Base-by-base conservation (phyloP, 1,140 invertebrate species). In the Microplitis mediator region DNA sequence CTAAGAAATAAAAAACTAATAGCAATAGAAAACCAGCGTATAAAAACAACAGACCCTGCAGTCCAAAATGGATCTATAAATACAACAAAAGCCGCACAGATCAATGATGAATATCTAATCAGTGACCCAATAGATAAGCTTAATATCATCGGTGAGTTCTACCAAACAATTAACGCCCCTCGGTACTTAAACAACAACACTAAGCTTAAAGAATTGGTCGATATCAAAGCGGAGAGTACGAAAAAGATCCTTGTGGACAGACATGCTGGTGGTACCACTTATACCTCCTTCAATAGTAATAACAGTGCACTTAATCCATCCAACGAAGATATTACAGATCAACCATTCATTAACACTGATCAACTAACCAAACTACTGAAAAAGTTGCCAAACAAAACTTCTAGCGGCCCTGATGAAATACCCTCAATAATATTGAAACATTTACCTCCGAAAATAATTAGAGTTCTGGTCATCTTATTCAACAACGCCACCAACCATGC, bases 401-500 rank as follows among this genome's bases (percentile, higher is more conserved):
- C 75, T 39, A 16, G 36, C 11, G 72, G 75, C n/a, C 31, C 69
- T 13, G 65, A 76, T 52, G 35, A 51, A 3, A 74, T 76, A 8
- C 72, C 72, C 3, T 16, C 58, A 3, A 64, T 74, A 32, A 58
- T 72, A 8, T 16, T 76, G 2, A 74, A 74, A 64, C 54, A 69
- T 16, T 4, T 74, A 3, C 50, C 72, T 9, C 4, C 13, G 14
- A 50, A 32, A 13, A 51, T 67, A n/a, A 74, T 76, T 8, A 39
- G 62, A 31, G 23, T 1, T 1, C 71, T 66, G n/a, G 36, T 5
- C 4, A 70, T 73, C 4, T n/a, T 75, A 0, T 73, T 75, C n/a
- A 75, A 73, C 13, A 75, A 73, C 35, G 36, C 51, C 4, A 31
- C 71, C 45, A 75, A 75, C 31, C 73, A 71, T 35, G 50, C 9